A percentile compares a stretch with the other conserved stretches of the same genome.
Evolutionary conservation across 2,113 vertebrate genomes (phyloP).

Genomic region (Phalacrocorax pelagicus): DNA sequence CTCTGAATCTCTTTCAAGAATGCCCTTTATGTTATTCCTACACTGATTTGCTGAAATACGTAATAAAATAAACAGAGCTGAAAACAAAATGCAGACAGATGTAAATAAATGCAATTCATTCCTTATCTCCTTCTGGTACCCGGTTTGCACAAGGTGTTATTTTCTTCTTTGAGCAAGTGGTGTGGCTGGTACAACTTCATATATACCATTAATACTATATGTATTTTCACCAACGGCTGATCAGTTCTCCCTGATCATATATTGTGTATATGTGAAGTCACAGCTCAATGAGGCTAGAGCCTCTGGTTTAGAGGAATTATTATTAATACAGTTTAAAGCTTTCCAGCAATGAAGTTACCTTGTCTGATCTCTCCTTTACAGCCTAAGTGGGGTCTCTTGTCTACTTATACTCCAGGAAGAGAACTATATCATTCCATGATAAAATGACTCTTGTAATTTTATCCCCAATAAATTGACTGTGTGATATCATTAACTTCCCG

Average conservation of each 20-base stretch:
- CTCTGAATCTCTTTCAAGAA: background rate
- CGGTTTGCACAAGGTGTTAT: background rate
- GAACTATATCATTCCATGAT: conserved; percentile 31
- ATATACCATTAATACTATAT: background rate
- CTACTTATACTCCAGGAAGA: background rate
- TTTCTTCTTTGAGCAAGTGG: background rate
- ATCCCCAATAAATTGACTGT: conserved; percentile 38
- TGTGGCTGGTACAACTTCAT: background rate
- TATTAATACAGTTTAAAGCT: background rate
- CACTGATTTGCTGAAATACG: background rate
- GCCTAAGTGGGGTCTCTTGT: background rate
- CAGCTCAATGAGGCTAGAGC: background rate
- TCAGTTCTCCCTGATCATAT: background rate
- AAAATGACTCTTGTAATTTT: conserved; percentile 54
- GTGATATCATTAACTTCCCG: conserved; percentile 47
- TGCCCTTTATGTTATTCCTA: background rate
- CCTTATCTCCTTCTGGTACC: background rate
- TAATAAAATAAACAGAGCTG: background rate
- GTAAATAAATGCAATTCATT: background rate
- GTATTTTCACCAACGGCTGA: background rate
- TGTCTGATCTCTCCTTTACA: conserved; percentile 29
- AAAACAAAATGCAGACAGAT: background rate
- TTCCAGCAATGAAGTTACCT: background rate
- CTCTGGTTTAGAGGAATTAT: conserved; percentile 3
- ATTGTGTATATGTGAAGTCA: background rate